Base-by-base conservation (phyloP, 2,113 vertebrate genomes). In the Miniopterus natalensis region DNA sequence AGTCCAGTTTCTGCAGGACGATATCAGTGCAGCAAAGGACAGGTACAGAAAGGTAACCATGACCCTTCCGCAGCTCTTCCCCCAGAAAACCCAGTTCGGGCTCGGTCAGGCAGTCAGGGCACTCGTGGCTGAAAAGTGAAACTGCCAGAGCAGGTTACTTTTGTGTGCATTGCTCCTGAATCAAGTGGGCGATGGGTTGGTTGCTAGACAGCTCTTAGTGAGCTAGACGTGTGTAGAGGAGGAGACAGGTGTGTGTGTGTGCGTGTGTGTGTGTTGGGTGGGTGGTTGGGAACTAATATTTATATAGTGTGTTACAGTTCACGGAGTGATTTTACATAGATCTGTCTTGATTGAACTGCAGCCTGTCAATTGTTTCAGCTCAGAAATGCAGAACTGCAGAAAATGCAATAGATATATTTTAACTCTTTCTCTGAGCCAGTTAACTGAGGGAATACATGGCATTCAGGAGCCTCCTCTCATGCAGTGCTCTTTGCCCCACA, bases 1-100 rank as follows among this genome's bases (percentile, higher is more conserved):
- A 96, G 99, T 99, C 36, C 99, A 99, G 98, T 99, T 99, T 97
- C 98, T 99, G 89, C 99, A 99, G 96, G 99, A 99, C 20, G 99
- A 99, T 83, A 98, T 99, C 94, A 99, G 97, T 94, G 98, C 99
- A 18, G 99, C 99, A 84, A 99, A 99, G 98, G 99, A 99, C 61
- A 98, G 99, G 98, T 98, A 99, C 96, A 99, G 98, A 97, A 99
- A 99, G 99, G 99, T 99, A 98, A 97, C 36, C 5, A 23, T 0
- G 15, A 9, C 27, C 40, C n/a, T 88, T 83, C 45, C 13, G 21
- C 71, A 77, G 23, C 3, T 49, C 17, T 57, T 75, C 31, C 42
- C n/a, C 15, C 6, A 1, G 29, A 61, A 40, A 61, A 31, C 40
- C 45, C 42, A 40, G 66, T 45, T 20, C 55, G 53, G 6, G 61